These are phyloP conservation scores for Hemicordylus capensis DNA, from an alignment of 2,113 vertebrate species.

Conservation along the genomic window DNA sequence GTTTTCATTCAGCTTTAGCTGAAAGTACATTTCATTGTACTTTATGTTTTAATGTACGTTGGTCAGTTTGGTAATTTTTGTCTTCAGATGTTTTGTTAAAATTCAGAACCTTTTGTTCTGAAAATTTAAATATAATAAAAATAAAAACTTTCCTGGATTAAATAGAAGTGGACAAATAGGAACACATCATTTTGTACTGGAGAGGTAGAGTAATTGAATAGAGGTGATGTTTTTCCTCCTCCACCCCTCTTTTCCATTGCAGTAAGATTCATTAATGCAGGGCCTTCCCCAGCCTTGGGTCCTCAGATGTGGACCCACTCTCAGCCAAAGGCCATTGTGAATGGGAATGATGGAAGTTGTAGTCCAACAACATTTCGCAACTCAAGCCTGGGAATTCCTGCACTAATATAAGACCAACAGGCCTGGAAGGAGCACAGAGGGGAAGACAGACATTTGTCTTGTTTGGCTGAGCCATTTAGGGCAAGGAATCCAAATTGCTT, in stretches of 20 bases:
- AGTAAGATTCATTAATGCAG: no score
- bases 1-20: background rate
- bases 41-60: background rate
- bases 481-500: no score
- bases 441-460: background rate
- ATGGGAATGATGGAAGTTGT: no score
- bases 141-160: background rate
- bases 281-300: no score
- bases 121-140: background rate
- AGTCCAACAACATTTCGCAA: no score
- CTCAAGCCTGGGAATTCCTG: no score
- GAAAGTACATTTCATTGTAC: background rate
- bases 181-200: no score
- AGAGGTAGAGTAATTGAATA: background rate
- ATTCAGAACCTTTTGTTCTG: background rate
- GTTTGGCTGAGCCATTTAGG: no score
- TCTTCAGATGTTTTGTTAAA: background rate
- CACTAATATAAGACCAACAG: background rate
- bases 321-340: no score
- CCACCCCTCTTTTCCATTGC: background rate
- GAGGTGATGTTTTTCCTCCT: background rate
- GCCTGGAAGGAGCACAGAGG: background rate
- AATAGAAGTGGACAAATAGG: background rate
- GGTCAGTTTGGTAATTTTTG: background rate
- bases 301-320: no score